These are phyloP conservation scores for Megalops cyprinoides DNA, from an alignment of 2,797 vertebrate species.

Conservation along the genomic window DNA sequence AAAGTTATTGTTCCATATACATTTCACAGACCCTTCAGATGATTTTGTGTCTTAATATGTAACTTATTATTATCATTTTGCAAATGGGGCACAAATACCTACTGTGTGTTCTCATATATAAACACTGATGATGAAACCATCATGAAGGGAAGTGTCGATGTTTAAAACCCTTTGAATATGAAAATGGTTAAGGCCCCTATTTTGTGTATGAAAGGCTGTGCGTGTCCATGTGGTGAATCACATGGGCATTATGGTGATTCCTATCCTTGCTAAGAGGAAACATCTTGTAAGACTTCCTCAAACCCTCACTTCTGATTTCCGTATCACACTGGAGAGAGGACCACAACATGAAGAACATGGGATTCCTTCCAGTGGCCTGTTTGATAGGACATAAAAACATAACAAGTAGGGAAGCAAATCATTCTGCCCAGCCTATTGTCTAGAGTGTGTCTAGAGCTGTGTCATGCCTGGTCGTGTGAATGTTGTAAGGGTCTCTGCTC, in stretches of 20 bases:
- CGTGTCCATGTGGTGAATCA: slow-evolving; percentile 45
- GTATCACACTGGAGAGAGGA: slow-evolving; percentile 39
- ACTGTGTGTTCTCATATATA: not conserved
- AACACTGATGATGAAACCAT: not conserved
- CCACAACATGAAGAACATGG: slow-evolving; percentile 38
- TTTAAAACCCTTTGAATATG: slow-evolving; percentile 33
- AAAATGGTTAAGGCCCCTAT: slow-evolving; percentile 39
- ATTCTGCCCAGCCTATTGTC: no score
- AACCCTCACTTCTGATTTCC: slow-evolving; percentile 45
- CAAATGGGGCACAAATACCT: not conserved
- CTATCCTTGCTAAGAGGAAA: slow-evolving; percentile 59
- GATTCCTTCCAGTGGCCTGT: not conserved
- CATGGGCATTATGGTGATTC: slow-evolving; percentile 41
- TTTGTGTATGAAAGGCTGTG: slow-evolving; percentile 15
- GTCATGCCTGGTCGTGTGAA: no score
- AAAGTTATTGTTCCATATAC: no score
- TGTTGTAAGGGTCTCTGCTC: no score
- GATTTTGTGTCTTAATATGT: no score
- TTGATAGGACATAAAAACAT: not conserved
- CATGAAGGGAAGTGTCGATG: slow-evolving; percentile 47
- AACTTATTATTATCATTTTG: no score
- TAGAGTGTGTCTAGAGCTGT: no score
- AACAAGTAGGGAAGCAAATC: no score
- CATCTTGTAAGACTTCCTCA: slow-evolving; percentile 69
- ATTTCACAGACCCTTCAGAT: no score